Evolutionary conservation across 2,113 vertebrate species (phyloP).

Genomic region (Alaudala cheleensis): DNA sequence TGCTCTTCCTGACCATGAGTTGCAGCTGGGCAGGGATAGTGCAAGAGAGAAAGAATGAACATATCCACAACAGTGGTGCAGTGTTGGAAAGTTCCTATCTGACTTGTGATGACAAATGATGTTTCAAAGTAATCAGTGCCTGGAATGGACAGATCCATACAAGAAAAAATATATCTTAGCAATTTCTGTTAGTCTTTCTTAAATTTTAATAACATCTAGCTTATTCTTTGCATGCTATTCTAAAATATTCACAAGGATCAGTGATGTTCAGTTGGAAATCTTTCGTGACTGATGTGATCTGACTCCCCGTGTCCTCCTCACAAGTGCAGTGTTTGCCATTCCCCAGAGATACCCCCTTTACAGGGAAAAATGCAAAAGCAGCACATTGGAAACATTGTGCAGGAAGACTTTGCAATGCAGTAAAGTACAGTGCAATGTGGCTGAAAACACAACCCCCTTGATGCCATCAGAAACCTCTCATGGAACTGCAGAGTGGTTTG

Average conservation of each 20-base stretch:
- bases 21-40: neutral
- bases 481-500: neutral
- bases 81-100: neutral
- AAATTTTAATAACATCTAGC: neutral
- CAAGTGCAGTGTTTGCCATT: neutral
- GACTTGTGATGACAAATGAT: neutral
- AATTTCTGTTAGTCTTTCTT: neutral
- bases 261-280: neutral
- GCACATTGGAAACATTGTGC: neutral
- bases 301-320: neutral
- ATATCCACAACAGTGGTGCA: neutral
- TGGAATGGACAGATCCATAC: neutral
- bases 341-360: neutral
- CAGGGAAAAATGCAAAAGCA: neutral
- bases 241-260: neutral
- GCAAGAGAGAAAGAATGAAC: neutral
- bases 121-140: neutral
- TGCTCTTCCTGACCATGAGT: neutral
- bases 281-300: neutral
- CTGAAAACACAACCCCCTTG: neutral
- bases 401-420: neutral
- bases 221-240: neutral
- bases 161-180: neutral
- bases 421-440: neutral
- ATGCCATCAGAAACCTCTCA: neutral